Evolutionary conservation across 2,888 invertebrate species (phyloP), one percentile per base, ranked within the genome.

Genomic region (Drosophila basisetae): DNA sequence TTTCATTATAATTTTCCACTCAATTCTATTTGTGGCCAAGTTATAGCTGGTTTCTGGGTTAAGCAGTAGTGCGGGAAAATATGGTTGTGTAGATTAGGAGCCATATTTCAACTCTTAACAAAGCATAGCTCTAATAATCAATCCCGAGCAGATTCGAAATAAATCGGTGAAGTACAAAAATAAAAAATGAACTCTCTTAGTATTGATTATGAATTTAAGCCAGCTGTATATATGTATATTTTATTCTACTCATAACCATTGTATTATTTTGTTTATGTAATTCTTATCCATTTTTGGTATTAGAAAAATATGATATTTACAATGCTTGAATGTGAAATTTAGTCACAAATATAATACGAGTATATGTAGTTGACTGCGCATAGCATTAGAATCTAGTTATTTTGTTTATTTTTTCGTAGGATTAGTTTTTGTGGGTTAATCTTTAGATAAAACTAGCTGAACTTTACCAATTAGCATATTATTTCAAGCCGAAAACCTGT

Each of bases 401-500:
- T 25, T 25, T 16, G 2, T 16, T 47, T 25, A 25, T 16, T 47
- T 25, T 25, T 16, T 4, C 16, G 25, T 25, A 16, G 7, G 7
- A 47, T 22, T 47, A 9, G 47, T 25, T 47, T 22, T 25, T 25
- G 47, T 47, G 2, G 33, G 25, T 18, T 18, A 37, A 37, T 35
- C 4, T 10, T n/a, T 39, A 28, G 2, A 22, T 35, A 2, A 37
- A 2, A 18, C 25, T 1, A 6, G 1, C 50, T 18, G 50, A 28
- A 18, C 50, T 50, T 28, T 28, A 5, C 11, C 28, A 50, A 13
- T 39, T 10, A 66, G 49, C 33, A 39, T 1, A 33, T 68, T 4
- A 28, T 68, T 68, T 68, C 13, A 30, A 35, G 53, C 37, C 31
- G 11, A n/a, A 68, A 55, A 43, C 11, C 28, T 9, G 28, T 16